Evolutionary conservation across 1,140 invertebrate species (phyloP).

Genomic region (Contarinia nasturtii): DNA sequence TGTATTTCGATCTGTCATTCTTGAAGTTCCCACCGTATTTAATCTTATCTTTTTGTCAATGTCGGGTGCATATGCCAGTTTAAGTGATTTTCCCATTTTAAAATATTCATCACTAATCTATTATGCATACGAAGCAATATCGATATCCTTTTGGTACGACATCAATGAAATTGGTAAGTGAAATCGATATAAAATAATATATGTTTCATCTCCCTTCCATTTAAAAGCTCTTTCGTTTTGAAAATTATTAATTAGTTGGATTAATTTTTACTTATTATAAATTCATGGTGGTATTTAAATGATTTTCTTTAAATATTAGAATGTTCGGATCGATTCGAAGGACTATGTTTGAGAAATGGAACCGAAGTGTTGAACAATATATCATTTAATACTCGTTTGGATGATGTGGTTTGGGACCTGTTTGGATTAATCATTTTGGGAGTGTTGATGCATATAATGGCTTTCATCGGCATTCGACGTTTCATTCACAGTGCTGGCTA

Average conservation of each 20-base stretch:
- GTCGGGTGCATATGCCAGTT: too few relatives aligned
- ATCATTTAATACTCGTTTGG: conserved; percentile 14
- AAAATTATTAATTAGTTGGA: too few relatives aligned
- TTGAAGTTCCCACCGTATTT: conserved; percentile 32
- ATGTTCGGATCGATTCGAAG: conserved; percentile 14
- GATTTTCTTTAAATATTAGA: conserved; percentile 8
- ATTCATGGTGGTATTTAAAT: too few relatives aligned
- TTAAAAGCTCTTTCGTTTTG: too few relatives aligned
- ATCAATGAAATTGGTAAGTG: conserved; percentile 34
- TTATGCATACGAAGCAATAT: conserved; percentile 45
- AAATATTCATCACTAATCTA: conserved; percentile 35
- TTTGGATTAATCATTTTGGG: conserved; percentile 19
- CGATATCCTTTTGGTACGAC: conserved; percentile 43
- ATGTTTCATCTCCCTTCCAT: too few relatives aligned
- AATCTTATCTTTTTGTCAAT: conserved; percentile 13
- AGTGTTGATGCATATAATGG: conserved; percentile 5
- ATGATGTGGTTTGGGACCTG: conserved; percentile 6
- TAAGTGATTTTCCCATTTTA: too few relatives aligned
- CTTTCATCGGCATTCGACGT: too few relatives aligned
- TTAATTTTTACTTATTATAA: too few relatives aligned
- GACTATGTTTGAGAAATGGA: conserved; percentile 17
- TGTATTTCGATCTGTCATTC: conserved; percentile 31
- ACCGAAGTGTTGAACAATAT: conserved; percentile 16
- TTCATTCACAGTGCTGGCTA: too few relatives aligned
- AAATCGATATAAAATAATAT: background rate